These are phyloP conservation scores for Melieria crassipennis DNA, from an alignment of 2,888 invertebrate species.

Conservation along the genomic window DNA sequence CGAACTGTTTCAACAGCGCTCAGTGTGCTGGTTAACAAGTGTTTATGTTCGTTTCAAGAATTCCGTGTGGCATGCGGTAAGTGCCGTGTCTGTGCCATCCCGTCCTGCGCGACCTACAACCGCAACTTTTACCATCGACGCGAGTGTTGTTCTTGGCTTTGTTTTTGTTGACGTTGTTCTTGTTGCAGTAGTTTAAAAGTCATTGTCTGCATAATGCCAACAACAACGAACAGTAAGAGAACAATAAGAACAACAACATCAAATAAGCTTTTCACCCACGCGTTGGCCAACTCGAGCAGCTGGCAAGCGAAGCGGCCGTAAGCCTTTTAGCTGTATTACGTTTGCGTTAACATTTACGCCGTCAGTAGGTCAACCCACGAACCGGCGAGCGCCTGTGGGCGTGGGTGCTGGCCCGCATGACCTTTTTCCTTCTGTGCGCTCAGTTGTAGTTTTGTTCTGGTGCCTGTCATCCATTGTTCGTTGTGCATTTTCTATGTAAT, in stretches of 20 bases:
- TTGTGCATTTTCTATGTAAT: no score
- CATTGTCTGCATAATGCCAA: conserved; percentile 15
- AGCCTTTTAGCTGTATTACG: no score
- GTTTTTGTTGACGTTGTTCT: conserved; percentile 18
- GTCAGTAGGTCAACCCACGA: no score
- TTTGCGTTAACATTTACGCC: no score
- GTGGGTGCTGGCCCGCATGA: no score
- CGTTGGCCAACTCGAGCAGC: no score
- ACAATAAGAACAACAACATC: conserved; percentile 12
- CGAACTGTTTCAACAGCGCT: conserved; percentile 13
- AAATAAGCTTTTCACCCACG: no score
- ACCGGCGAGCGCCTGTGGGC: no score
- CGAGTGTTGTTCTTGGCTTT: background rate
- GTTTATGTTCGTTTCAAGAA: conserved; percentile 37
- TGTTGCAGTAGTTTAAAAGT: conserved; percentile 20
- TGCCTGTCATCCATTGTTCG: no score
- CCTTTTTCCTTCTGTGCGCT: no score
- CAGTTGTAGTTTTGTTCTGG: no score
- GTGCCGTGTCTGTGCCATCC: background rate
- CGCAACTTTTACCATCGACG: background rate
- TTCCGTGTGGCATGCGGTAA: background rate
- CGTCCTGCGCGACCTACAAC: background rate
- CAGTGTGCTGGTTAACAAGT: conserved; percentile 41
- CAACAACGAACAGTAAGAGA: conserved; percentile 13
- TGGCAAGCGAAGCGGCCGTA: no score